Evolutionary conservation across 2,888 invertebrate species (phyloP).

Genomic region (Tetropium fuscum): DNA sequence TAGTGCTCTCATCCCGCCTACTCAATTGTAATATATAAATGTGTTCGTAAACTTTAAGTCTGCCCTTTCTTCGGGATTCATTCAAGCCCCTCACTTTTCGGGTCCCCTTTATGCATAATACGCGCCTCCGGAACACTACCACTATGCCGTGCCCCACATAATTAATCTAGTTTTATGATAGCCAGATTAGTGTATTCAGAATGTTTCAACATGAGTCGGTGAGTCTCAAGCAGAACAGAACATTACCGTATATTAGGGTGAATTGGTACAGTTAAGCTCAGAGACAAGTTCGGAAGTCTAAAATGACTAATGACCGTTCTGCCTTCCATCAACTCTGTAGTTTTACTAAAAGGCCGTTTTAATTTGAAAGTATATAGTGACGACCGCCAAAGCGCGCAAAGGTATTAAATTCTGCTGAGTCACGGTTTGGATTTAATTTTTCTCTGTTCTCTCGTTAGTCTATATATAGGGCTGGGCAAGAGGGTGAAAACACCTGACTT

Average conservation of each 20-base stretch:
- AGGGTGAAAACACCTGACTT: too few species aligned
- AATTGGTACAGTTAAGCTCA: constrained; percentile 22
- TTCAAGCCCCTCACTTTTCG: not conserved
- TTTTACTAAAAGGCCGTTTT: constrained; percentile 12
- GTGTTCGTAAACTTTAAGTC: too few species aligned
- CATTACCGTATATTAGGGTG: constrained; percentile 24
- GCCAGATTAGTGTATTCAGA: constrained; percentile 12
- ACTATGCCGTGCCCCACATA: not conserved
- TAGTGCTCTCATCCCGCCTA: too few species aligned
- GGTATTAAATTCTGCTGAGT: too few species aligned
- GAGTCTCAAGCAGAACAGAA: constrained; percentile 5
- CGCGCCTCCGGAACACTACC: not conserved
- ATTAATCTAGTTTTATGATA: constrained; percentile 12
- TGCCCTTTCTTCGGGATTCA: not conserved
- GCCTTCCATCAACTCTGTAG: constrained; percentile 14
- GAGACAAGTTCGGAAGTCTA: constrained; percentile 32
- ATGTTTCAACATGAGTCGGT: constrained; percentile 8
- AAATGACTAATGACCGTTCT: constrained; percentile 30
- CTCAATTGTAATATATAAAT: too few species aligned
- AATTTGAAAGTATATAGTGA: too few species aligned
- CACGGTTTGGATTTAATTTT: too few species aligned
- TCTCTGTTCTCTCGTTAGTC: too few species aligned
- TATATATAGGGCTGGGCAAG: too few species aligned
- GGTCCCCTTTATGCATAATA: not conserved
- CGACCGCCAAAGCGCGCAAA: too few species aligned